These are phyloP conservation scores for Aelia acuminata DNA, from an alignment of 2,888 invertebrate genomes.

Conservation along the genomic window DNA sequence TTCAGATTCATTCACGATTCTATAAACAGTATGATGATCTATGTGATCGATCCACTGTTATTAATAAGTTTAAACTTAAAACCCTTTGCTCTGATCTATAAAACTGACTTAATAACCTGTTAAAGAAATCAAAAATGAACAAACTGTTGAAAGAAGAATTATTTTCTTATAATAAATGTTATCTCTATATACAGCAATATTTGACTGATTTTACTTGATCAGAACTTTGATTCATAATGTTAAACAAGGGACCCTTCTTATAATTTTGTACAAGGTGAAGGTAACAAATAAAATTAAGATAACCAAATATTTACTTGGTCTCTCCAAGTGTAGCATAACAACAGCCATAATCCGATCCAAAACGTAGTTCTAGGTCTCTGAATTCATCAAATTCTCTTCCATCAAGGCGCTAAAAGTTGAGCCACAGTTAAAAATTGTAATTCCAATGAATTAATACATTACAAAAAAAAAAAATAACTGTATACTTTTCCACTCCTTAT, in stretches of 20 bases:
- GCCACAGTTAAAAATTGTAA: neutral
- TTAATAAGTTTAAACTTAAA: too few species aligned
- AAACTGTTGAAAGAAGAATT: too few species aligned
- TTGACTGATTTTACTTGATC: too few species aligned
- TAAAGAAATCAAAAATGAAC: too few species aligned
- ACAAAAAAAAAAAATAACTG: neutral
- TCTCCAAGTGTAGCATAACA: constrained; percentile 84
- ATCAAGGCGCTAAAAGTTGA: constrained; percentile 77
- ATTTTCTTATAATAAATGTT: too few species aligned
- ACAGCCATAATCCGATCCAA: constrained; percentile 87
- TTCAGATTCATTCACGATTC: too few species aligned
- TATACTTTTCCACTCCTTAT: constrained; percentile 77
- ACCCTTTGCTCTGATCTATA: too few species aligned
- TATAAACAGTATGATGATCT: too few species aligned
- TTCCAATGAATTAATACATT: neutral
- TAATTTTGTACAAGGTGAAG: neutral
- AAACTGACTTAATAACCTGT: too few species aligned
- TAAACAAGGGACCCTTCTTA: neutral
- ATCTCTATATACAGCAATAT: too few species aligned
- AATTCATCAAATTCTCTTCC: constrained; percentile 83
- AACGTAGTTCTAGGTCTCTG: constrained; percentile 79
- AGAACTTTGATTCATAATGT: too few species aligned
- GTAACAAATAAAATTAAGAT: neutral
- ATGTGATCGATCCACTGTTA: too few species aligned
- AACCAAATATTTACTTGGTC: constrained; percentile 75